Conservation (phyloP, 2,113 vertebrate species). For the Xiphophorus hellerii region DNA sequence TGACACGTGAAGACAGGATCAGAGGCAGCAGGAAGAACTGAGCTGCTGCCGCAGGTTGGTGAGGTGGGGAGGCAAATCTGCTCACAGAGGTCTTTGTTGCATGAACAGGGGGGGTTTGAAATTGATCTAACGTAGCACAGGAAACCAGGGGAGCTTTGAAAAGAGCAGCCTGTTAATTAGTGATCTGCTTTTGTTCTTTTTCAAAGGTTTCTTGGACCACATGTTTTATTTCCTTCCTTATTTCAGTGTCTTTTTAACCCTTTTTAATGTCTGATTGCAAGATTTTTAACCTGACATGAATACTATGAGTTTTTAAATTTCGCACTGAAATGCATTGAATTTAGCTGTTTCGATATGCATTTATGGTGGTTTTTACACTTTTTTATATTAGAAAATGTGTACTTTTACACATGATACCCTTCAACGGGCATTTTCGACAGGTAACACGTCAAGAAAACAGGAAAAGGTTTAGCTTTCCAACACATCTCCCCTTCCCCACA, state of each 20-base stretch:
- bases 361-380: too few species aligned
- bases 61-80: background rate
- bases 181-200: background rate
- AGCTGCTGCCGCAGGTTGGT: background rate
- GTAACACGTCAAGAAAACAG: background rate
- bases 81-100: background rate
- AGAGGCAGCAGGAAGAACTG: constrained; percentile 3
- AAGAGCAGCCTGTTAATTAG: background rate
- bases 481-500: background rate
- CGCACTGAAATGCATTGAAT: background rate
- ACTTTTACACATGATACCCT: too few species aligned
- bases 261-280: background rate
- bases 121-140: background rate
- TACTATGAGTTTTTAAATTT: background rate
- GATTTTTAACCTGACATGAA: background rate
- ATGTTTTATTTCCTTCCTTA: background rate
- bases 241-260: background rate
- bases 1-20: constrained; percentile 1
- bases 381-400: too few species aligned
- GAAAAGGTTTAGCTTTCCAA: background rate
- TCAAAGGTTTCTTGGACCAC: background rate
- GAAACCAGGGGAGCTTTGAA: constrained; percentile 1
- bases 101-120: constrained; percentile 5
- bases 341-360: background rate
- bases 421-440: background rate